Evolutionary conservation across 2,113 vertebrate species (phyloP), one percentile per base, ranked within the genome.

Genomic region (Mellivora capensis): DNA sequence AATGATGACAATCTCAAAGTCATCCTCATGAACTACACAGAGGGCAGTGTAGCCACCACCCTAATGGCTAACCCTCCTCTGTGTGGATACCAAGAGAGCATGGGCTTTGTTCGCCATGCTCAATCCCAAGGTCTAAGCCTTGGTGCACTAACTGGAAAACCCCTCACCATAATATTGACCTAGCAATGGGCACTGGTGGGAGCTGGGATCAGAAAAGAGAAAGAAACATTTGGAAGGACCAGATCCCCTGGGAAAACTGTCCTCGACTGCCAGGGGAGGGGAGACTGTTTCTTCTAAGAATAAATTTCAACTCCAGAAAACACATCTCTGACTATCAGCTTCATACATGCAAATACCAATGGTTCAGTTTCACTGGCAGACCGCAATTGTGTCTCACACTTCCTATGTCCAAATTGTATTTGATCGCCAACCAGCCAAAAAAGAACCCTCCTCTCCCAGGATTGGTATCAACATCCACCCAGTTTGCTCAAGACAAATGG

Each of bases 21-120:
- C 96, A 99, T 99, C 95, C 99, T 99, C 15, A 99, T 99, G 99
- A 99, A 99, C 92, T 99, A 99, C 87, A 99, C 99, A 99, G 99
- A 99, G 89, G 99, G 99, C 47, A 98, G 99, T 67, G 99, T 99
- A 84, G 99, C 99, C 96, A 99, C 99, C 94, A 99, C 99, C 0
- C 98, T 99, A 11, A 99, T 99, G 29, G 99, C 99, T 29, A 99
- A 99, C 98, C 98, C 99, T 59, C 98, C 99, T 87, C 99, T 99
- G 85, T 99, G 99, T 99, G 99, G 99, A 99, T 3, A 99, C 99
- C 44, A 99, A 99, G 99, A 99, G 98, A 99, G 99, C 0, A 99
- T 99, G 21, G 99, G 99, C 72, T 99, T 99, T 29, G 99, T 99
- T 99, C 27, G 99, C 99, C 34, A 99, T 99, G 99, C 99, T 99